Evolutionary conservation across 1,140 invertebrate species (phyloP), one percentile per base, ranked within the genome.

Genomic region (Rhyzopertha dominica): DNA sequence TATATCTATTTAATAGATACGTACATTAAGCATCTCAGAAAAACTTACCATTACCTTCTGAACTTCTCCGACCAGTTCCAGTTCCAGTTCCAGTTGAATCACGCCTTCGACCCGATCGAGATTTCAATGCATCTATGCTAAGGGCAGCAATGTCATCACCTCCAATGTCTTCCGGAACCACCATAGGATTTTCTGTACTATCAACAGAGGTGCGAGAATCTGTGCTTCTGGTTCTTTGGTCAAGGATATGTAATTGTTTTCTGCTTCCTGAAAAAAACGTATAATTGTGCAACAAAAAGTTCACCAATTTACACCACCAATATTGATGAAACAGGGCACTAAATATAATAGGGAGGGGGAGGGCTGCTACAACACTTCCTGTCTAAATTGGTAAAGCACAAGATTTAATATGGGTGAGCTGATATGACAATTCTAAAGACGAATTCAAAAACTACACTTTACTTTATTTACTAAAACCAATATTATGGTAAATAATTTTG

Each of bases 31-130:
- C 4, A 24, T 26, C 18, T 32, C n/a, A 39, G 20, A 34, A 34
- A 31, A 34, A 34, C 65, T 70, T 68, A 40, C 71, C 73, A 53
- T 73, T 74, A 25, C 75, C 74, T 53, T 78, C 76, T 3, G 75
- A 78, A 22, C 74, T 72, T 58, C 76, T 71, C 32, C 63, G 38
- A 5, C 55, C 56, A 5, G 51, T 49, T 13, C 59, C 58, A 28
- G 47, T 42, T 3, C 55, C 56, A 5, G 51, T 49, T 13, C 59
- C 58, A 28, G 47, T 42, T 3, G 61, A 63, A 50, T 67, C 65
- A 28, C 62, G 49, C 26, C 63, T 39, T 39, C 54, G 54, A 14
- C 53, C 47, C 4, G 55, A 54, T 43, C 53, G 49, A n/a, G 46
- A 53, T 44, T 54, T 51, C 29, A 59, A 45, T 34, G 57, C 51